Conservation (phyloP, 2,797 vertebrate species). For the Chelonia mydas region DNA sequence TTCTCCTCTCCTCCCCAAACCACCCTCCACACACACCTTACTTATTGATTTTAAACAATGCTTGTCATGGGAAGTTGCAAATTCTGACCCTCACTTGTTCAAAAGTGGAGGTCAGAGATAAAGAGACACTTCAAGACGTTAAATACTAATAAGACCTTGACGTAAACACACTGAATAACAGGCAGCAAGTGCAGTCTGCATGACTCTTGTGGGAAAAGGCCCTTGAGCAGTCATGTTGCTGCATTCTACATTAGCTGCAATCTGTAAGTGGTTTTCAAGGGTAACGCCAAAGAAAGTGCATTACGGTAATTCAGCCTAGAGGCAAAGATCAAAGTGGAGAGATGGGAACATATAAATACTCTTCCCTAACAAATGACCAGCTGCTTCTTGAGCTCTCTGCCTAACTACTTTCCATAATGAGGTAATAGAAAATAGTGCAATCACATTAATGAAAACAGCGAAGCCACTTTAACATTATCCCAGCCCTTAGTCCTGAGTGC, state of each 20-base stretch:
- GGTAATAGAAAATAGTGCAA: slow-evolving; percentile 3
- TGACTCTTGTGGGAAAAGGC: slow-evolving; percentile 49
- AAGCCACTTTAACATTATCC: slow-evolving; percentile 22
- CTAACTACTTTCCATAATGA: slow-evolving; percentile 65
- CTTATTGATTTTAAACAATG: background rate
- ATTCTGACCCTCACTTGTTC: slow-evolving; percentile 12
- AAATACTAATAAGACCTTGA: slow-evolving; percentile 52
- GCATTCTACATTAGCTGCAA: slow-evolving; percentile 57
- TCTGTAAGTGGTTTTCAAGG: slow-evolving; percentile 77
- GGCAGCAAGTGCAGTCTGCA: slow-evolving; percentile 34
- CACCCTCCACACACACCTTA: background rate
- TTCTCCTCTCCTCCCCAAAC: background rate
- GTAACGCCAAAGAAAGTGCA: slow-evolving; percentile 66
- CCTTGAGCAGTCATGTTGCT: slow-evolving; percentile 64
- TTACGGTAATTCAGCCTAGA: slow-evolving; percentile 59
- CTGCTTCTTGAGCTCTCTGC: slow-evolving; percentile 52
- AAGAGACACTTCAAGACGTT: background rate
- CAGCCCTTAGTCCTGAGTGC: background rate
- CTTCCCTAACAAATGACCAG: slow-evolving; percentile 52
- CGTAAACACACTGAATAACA: slow-evolving; percentile 49
- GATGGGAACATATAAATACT: slow-evolving; percentile 65
- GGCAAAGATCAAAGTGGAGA: slow-evolving; percentile 74
- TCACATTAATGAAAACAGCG: slow-evolving; percentile 1
- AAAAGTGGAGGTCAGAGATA: slow-evolving; percentile 39
- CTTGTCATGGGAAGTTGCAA: background rate